These are phyloP conservation scores for Tragelaphus eurycerus DNA, from an alignment of 2,797 vertebrate genomes.

Conservation along the genomic window DNA sequence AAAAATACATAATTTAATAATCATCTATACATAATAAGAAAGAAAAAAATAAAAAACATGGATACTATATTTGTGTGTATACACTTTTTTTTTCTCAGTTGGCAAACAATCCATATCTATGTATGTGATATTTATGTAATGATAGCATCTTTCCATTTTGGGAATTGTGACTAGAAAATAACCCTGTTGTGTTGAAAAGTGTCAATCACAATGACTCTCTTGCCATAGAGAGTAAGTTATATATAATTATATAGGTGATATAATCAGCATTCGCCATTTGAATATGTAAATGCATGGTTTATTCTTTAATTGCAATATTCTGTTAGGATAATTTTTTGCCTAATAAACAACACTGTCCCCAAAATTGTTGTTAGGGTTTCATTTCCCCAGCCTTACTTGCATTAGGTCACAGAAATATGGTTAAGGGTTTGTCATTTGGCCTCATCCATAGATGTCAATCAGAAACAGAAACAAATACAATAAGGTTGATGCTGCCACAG, in stretches of 20 bases:
- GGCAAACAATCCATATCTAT: neutral
- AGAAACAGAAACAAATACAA: neutral
- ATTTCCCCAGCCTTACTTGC: neutral
- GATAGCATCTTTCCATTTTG: neutral
- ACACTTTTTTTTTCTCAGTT: neutral
- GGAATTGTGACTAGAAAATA: neutral
- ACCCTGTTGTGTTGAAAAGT: neutral
- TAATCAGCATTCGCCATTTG: neutral
- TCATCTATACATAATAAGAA: neutral
- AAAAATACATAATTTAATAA: neutral
- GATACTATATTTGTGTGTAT: no score
- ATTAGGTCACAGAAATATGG: neutral
- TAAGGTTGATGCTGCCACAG: neutral
- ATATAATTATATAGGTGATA: neutral
- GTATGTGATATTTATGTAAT: neutral
- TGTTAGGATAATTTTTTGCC: neutral
- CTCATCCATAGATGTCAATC: neutral
- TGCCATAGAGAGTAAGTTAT: neutral
- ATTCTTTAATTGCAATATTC: neutral
- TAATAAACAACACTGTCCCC: neutral
- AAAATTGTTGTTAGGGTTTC: neutral
- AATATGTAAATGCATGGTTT: neutral
- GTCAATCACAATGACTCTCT: neutral
- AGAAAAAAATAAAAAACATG: neutral
- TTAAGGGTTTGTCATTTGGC: neutral